A percentile compares a stretch with the other conserved stretches of the same genome.
Evolutionary conservation across 2,888 invertebrate genomes (phyloP).

Genomic region (Macrosoma leucophasiata): DNA sequence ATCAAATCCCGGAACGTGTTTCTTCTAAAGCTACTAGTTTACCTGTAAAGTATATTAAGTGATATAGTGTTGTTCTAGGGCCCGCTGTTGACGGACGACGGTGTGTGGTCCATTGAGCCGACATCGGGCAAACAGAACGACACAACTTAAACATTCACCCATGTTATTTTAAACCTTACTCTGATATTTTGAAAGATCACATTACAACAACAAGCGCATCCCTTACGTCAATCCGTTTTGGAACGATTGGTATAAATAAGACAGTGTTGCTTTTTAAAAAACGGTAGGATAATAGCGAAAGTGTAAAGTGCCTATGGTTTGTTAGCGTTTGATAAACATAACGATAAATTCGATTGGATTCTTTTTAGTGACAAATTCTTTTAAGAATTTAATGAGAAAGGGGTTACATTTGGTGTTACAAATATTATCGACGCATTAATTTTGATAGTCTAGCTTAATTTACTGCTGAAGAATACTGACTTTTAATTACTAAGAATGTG

Average conservation of each 20-base stretch:
- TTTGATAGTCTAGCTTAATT: too few relatives aligned
- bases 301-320: constrained; percentile 64
- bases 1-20: constrained; percentile 45
- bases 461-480: too few relatives aligned
- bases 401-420: too few relatives aligned
- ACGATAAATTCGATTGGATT: constrained; percentile 42
- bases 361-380: too few relatives aligned
- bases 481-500: too few relatives aligned
- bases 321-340: constrained; percentile 43
- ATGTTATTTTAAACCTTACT: constrained; percentile 38
- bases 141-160: constrained; percentile 26
- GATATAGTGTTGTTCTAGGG: constrained; percentile 69
- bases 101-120: constrained; percentile 65
- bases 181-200: constrained; percentile 26
- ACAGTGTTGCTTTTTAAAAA: constrained; percentile 54
- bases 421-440: too few relatives aligned
- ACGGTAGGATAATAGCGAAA: constrained; percentile 63
- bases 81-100: constrained; percentile 60
- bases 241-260: constrained; percentile 41
- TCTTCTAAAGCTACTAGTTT: constrained; percentile 60
- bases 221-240: constrained; percentile 17
- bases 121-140: constrained; percentile 29
- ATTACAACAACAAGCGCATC: constrained; percentile 18
- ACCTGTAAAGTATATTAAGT: constrained; percentile 71
- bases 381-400: too few relatives aligned